These are phyloP conservation scores for Trichopria drosophilae DNA, from an alignment of 2,888 invertebrate species.

Conservation along the genomic window DNA sequence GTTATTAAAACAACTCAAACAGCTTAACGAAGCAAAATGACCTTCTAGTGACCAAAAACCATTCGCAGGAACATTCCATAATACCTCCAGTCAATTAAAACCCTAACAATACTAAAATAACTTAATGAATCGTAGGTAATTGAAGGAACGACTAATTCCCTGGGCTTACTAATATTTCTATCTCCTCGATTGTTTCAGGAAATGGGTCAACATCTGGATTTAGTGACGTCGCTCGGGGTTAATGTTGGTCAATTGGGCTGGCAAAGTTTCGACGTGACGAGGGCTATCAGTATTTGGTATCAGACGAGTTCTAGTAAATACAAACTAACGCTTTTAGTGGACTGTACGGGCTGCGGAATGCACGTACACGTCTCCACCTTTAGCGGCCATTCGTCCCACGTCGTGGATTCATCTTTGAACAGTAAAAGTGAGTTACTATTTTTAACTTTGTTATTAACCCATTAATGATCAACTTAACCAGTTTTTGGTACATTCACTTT, in stretches of 20 bases:
- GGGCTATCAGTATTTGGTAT: slow-evolving; percentile 77
- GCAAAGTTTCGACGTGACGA: slow-evolving; percentile 84
- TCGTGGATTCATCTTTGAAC: slow-evolving; percentile 53
- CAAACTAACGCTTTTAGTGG: slow-evolving; percentile 77
- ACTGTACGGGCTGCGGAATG: slow-evolving; percentile 79
- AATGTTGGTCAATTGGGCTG: slow-evolving; percentile 74
- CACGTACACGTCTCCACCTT: slow-evolving; percentile 68
- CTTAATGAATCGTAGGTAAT: too few species aligned
- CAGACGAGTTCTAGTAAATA: slow-evolving; percentile 56
- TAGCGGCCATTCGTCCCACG: slow-evolving; percentile 52
- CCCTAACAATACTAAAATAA: too few species aligned
- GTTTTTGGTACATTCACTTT: too few species aligned
- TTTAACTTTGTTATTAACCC: too few species aligned
- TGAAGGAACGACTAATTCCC: too few species aligned
- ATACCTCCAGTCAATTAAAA: too few species aligned
- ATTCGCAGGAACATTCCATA: too few species aligned
- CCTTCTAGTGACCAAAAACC: too few species aligned
- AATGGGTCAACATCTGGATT: slow-evolving; percentile 52
- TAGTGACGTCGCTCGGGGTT: slow-evolving; percentile 58
- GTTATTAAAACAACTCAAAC: too few species aligned
- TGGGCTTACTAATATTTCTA: too few species aligned
- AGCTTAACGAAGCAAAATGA: too few species aligned
- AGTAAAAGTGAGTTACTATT: slow-evolving; percentile 52
- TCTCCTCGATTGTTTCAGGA: slow-evolving; percentile 49
- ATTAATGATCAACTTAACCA: too few species aligned